A percentile compares a stretch with the other conserved stretches of the same genome.
Evolutionary conservation across 2,888 invertebrate species (phyloP).

Genomic region (Conchocele bisecta): DNA sequence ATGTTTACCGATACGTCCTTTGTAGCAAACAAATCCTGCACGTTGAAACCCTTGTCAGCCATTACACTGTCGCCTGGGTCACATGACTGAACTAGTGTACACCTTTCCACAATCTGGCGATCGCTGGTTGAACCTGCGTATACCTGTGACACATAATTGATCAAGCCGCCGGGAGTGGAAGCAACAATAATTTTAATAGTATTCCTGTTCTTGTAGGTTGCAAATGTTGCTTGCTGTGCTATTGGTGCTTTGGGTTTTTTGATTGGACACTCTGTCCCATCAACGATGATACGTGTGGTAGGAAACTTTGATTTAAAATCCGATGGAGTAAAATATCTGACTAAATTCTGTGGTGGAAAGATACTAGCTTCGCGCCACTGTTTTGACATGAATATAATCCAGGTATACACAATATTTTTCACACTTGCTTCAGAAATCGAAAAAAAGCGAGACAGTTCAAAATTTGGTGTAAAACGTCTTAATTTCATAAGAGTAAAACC

Average conservation of each 20-base stretch:
- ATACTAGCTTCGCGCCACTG: constrained; percentile 48
- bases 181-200: constrained; percentile 48
- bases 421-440: constrained; percentile 34
- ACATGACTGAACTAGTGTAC: constrained; percentile 23
- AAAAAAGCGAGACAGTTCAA: constrained; percentile 46
- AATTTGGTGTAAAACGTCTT: constrained; percentile 21
- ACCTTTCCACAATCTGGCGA: constrained; percentile 53
- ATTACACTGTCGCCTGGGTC: constrained; percentile 41
- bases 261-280: constrained; percentile 61
- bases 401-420: constrained; percentile 35
- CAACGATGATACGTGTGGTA: constrained; percentile 54
- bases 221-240: constrained; percentile 52
- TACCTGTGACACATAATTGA: constrained; percentile 27
- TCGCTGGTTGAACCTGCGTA: constrained; percentile 57
- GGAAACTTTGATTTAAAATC: constrained; percentile 55
- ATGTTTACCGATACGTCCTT: constrained; percentile 6
- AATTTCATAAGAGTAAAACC: no score
- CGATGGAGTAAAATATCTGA: constrained; percentile 46
- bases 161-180: constrained; percentile 45
- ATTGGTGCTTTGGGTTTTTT: constrained; percentile 44
- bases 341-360: constrained; percentile 51
- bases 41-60: constrained; percentile 33
- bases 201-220: constrained; percentile 59
- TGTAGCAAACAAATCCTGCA: constrained; percentile 30
- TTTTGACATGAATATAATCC: constrained; percentile 43